Evolutionary conservation across 2,888 invertebrate genomes (phyloP).

Genomic region (Ischnura elegans): DNA sequence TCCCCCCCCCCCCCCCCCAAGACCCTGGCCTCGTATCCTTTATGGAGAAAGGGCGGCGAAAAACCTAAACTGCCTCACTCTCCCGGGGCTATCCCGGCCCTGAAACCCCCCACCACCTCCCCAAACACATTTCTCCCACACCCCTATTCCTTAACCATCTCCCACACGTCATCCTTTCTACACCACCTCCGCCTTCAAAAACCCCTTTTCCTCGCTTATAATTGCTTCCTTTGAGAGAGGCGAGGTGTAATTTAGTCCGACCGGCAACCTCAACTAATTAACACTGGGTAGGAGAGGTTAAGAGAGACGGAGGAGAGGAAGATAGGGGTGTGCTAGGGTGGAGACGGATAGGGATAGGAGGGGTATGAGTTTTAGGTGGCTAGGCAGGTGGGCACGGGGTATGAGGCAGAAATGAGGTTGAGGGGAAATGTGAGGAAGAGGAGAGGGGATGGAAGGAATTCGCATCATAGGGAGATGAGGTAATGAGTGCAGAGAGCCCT

Average conservation of each 20-base stretch:
- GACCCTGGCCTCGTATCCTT: background rate
- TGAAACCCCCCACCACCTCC: background rate
- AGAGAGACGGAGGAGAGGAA: background rate
- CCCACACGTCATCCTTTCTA: constrained; percentile 48
- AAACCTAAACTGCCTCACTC: constrained; percentile 50
- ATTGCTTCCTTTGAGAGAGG: constrained; percentile 79
- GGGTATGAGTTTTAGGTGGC: background rate
- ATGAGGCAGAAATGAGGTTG: background rate
- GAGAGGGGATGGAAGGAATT: background rate
- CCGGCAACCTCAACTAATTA: constrained; percentile 80
- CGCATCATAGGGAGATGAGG: constrained; percentile 45
- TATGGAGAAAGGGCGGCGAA: constrained; percentile 19
- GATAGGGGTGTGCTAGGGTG: background rate
- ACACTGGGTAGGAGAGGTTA: constrained; percentile 73
- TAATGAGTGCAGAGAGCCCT: constrained; percentile 63
- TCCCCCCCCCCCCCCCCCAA: background rate
- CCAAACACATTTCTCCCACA: background rate
- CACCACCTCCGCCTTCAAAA: constrained; percentile 76
- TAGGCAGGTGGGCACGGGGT: background rate
- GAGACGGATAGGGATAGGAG: background rate
- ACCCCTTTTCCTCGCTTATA: constrained; percentile 78
- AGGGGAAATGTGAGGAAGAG: background rate
- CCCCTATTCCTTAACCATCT: background rate
- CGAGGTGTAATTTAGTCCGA: constrained; percentile 79
- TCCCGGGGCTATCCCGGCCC: background rate